Evolutionary conservation across 1,140 invertebrate genomes (phyloP).

Genomic region (Drosophila kikkawai): DNA sequence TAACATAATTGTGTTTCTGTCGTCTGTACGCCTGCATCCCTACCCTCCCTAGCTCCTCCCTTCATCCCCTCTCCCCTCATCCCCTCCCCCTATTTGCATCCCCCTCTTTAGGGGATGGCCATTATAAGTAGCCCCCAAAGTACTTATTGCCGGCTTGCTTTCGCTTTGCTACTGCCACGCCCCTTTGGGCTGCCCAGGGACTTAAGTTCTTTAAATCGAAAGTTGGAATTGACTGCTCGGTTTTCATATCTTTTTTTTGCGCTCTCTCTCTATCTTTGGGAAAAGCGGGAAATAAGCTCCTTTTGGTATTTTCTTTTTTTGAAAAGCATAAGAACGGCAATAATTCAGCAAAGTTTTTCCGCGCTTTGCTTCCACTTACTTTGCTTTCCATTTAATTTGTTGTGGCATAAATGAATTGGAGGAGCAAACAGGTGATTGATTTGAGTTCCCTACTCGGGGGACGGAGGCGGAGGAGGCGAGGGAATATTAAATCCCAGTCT

Average conservation of each 20-base stretch:
- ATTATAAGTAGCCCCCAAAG: constrained; percentile 67
- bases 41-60: not conserved
- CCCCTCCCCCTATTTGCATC: not conserved
- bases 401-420: constrained; percentile 17
- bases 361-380: constrained; percentile 1
- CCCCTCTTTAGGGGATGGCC: constrained; percentile 14
- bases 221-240: constrained; percentile 29
- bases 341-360: constrained; percentile 20
- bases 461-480: too few species aligned
- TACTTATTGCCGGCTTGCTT: constrained; percentile 61
- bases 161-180: constrained; percentile 38
- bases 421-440: constrained; percentile 15
- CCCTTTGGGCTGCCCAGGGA: constrained; percentile 14
- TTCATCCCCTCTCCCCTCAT: not conserved
- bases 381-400: constrained; percentile 17
- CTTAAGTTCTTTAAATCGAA: constrained; percentile 56
- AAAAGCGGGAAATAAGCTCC: constrained; percentile 16
- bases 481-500: not conserved
- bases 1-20: constrained; percentile 80
- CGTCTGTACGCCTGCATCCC: constrained; percentile 22
- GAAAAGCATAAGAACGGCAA: constrained; percentile 1
- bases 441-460: not conserved
- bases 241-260: not conserved
- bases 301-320: constrained; percentile 5
- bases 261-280: not conserved